phyloP scores from a whole-genome alignment of 2,113 vertebrate species.

The Muscicapa adusta region DNA sequence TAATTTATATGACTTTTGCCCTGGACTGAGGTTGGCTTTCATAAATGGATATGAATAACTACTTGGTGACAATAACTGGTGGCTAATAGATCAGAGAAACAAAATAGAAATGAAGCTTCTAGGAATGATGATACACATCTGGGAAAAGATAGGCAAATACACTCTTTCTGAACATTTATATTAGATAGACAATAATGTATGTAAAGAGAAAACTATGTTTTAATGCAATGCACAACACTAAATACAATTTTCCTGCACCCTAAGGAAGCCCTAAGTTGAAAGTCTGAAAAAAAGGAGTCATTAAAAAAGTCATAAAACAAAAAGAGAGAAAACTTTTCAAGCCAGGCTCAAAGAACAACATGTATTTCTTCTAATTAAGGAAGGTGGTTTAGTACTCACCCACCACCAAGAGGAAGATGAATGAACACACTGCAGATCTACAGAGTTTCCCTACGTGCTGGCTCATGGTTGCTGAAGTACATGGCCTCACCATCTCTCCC shows the following conservation, averaged over 20 bases:
- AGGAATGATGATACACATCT: neutral
- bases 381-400: conserved; percentile 46
- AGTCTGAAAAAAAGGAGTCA: neutral
- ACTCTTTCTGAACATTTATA: neutral
- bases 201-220: neutral
- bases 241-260: neutral
- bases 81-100: neutral
- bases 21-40: neutral
- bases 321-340: neutral
- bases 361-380: neutral
- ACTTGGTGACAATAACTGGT: neutral
- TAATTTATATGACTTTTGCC: neutral
- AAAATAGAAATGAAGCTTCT: neutral
- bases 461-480: conserved; percentile 21
- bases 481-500: neutral
- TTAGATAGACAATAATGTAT: neutral
- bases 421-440: neutral
- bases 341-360: neutral
- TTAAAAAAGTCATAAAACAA: too few relatives aligned
- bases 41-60: neutral
- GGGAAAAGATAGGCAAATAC: neutral
- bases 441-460: neutral
- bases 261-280: neutral
- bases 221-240: neutral
- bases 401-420: conserved; percentile 18